These are phyloP conservation scores for Mola mola DNA, from an alignment of 2,113 vertebrate species.

Conservation along the genomic window DNA sequence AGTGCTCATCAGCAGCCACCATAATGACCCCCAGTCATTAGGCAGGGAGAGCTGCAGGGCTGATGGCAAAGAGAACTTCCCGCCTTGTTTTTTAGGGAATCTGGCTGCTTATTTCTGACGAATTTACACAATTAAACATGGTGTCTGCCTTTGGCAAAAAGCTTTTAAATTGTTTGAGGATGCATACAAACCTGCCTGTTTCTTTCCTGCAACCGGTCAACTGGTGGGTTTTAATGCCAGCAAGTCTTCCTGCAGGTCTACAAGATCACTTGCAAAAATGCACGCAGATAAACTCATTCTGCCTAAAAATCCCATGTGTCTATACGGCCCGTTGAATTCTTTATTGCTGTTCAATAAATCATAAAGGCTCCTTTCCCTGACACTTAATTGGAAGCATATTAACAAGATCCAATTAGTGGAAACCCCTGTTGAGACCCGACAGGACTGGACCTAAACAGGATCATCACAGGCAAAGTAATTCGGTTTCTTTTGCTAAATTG, in stretches of 20 bases:
- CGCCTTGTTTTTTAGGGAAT: conserved; percentile 1
- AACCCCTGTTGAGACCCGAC: conserved; percentile 6
- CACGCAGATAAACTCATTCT: neutral
- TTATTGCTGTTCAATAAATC: conserved; percentile 45
- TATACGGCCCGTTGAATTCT: conserved; percentile 31
- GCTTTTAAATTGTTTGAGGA: no score
- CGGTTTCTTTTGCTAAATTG: conserved; percentile 37
- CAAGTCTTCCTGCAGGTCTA: neutral
- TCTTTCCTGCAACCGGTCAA: no score
- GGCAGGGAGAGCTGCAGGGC: no score
- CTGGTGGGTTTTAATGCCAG: neutral
- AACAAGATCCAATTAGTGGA: conserved; percentile 39
- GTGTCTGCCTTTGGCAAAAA: no score
- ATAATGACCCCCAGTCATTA: conserved; percentile 52
- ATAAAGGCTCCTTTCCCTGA: conserved; percentile 19
- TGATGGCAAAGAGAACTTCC: conserved; percentile 22
- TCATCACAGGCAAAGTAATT: conserved; percentile 24
- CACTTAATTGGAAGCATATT: conserved; percentile 35
- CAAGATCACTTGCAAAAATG: neutral
- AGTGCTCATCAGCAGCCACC: conserved; percentile 56
- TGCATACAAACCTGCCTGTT: no score
- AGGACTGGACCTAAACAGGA: conserved; percentile 11
- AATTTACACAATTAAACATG: neutral
- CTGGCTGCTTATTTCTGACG: conserved; percentile 7
- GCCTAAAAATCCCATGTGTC: conserved; percentile 9